Evolutionary conservation across 2,797 vertebrate species (phyloP), one percentile per base, ranked within the genome.

Genomic region (Discoglossus pictus): DNA sequence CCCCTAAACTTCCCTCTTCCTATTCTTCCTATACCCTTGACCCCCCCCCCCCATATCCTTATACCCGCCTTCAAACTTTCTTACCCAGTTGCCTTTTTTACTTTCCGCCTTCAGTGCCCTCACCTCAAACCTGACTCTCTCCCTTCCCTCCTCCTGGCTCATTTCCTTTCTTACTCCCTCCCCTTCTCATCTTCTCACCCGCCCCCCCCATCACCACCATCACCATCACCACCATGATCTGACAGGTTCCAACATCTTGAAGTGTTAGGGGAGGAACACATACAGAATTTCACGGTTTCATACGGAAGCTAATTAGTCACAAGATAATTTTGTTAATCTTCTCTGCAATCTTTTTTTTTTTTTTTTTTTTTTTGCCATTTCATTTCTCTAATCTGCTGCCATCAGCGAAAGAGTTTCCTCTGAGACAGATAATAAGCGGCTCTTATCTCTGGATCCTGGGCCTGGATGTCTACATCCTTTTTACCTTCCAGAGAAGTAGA

Each of bases 221-320:
- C 7, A 17, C 17, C 20, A 12, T 55, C 40, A 43, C 51, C 47
- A 40, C 34, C 2, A 7, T 39, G 31, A 50, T 51, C 46, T 51
- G 51, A 46, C 62, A 38, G 51, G 27, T 56, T 56, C 24, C 31
- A 25, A 39, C 31, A 21, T 39, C 39, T 10, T 18, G 21, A 67
- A 35, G 40, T 59, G 43, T 34, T 67, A 24, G 23, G 12, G 43
- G 53, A 58, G 64, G 53, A 67, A 54, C 47, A 6, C 2, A 8
- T 58, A 24, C 7, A 31, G 64, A 59, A 59, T 67, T 24, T 13
- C 8, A 11, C 42, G 39, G 43, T 67, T 48, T 59, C 27, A 58
- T 35, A 24, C 35, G 13, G 36, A 50, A 42, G 44, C 64, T 50
- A 59, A 67, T 67, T 67, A 59, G 64, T 59, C 24, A 67, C 34